phyloP scores from a whole-genome alignment of 2,113 vertebrate genomes.

The Chelonoidis abingdonii region DNA sequence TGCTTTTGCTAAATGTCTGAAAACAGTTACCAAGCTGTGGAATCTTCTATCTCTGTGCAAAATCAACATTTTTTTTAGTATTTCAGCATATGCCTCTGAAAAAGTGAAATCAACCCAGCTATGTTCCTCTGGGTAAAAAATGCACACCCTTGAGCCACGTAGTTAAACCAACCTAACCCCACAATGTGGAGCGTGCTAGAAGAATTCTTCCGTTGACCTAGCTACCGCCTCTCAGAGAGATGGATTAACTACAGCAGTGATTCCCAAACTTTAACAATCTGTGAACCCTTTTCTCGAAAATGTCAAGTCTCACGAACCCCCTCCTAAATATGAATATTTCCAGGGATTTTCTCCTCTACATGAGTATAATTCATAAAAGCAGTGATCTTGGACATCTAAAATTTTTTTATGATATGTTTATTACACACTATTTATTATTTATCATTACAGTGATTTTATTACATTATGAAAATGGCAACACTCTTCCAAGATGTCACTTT shows the following conservation, averaged over 20 bases:
- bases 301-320: no score
- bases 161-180: neutral
- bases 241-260: neutral
- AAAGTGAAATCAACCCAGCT: neutral
- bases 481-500: no score
- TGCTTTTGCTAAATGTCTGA: neutral
- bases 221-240: neutral
- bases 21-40: neutral
- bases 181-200: neutral
- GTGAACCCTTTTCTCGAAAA: no score
- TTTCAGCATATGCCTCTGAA: neutral
- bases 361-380: no score
- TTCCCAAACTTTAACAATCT: no score
- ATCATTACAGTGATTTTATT: no score
- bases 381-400: no score
- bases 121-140: neutral
- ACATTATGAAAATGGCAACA: no score
- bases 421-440: no score
- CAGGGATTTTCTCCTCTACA: no score
- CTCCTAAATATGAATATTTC: no score
- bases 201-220: neutral
- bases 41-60: neutral
- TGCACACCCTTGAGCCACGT: neutral
- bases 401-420: no score
- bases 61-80: neutral